phyloP scores from a whole-genome alignment of 2,113 vertebrate species.

The Parotia lawesii region DNA sequence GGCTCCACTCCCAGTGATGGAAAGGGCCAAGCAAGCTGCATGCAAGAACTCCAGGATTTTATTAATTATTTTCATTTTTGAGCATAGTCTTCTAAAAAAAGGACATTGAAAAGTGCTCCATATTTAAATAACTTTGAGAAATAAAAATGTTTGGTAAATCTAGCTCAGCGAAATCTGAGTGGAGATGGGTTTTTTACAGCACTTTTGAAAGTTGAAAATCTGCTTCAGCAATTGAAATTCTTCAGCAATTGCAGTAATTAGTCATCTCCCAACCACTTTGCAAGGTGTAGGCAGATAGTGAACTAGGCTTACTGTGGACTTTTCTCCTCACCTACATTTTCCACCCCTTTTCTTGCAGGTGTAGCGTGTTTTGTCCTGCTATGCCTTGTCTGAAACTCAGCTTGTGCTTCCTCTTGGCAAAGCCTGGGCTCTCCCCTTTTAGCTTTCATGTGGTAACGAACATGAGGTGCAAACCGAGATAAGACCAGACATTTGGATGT shows the following conservation, averaged over 20 bases:
- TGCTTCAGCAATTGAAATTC: background rate
- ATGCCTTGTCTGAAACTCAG: background rate
- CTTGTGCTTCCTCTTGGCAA: background rate
- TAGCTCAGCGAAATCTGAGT: background rate
- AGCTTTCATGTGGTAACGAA: background rate
- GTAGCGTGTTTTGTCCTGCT: background rate
- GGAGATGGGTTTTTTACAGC: background rate
- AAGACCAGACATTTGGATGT: slow-evolving; percentile 24
- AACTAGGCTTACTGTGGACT: background rate
- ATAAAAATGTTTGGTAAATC: background rate
- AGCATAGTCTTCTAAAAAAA: background rate
- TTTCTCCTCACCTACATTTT: background rate
- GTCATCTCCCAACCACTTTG: background rate
- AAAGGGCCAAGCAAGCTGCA: background rate
- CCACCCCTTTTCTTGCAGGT: background rate
- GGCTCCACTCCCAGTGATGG: background rate
- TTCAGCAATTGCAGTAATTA: background rate
- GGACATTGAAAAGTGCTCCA: background rate
- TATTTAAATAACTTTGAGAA: background rate
- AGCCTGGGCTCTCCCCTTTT: background rate
- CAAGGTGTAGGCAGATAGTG: background rate
- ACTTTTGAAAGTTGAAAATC: background rate
- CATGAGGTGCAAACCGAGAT: slow-evolving; percentile 40
- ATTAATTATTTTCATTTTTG: background rate
- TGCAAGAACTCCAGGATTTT: background rate